Percentiles rank a stretch among this genome's conserved stretches.
Conservation (phyloP, 2,797 vertebrate species). For the Sebastes steindachneri region DNA sequence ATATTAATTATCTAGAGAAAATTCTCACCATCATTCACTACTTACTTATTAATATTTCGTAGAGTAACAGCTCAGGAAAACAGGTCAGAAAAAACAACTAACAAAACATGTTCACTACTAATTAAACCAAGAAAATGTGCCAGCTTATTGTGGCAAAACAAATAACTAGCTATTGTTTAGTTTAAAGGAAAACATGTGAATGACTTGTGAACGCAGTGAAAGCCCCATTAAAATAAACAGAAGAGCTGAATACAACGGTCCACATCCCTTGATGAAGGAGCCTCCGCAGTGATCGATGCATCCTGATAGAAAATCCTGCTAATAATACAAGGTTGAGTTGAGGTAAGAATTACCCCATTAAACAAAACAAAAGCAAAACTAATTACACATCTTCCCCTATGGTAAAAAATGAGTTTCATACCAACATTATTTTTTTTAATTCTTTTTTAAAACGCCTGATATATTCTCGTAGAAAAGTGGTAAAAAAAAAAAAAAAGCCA, state of each 20-base stretch:
- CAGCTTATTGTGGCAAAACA: background rate
- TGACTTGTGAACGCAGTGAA: background rate
- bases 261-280: slow-evolving; percentile 20
- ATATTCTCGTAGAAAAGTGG: background rate
- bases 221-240: slow-evolving; percentile 9
- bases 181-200: background rate
- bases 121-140: background rate
- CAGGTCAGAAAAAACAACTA: background rate
- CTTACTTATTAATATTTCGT: background rate
- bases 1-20: background rate
- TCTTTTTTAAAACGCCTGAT: background rate
- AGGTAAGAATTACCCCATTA: background rate
- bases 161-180: background rate
- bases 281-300: slow-evolving; percentile 16
- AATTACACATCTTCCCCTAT: background rate
- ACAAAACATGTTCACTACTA: background rate
- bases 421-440: background rate
- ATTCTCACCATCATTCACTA: background rate
- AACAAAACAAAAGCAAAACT: background rate
- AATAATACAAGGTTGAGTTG: slow-evolving; percentile 14
- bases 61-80: background rate
- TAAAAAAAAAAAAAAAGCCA: background rate
- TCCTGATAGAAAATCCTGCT: slow-evolving; percentile 7
- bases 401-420: background rate
- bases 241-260: background rate